Evolutionary conservation across 1,140 invertebrate species (phyloP), one percentile per base, ranked within the genome.

Genomic region (Phocides pigmalion): DNA sequence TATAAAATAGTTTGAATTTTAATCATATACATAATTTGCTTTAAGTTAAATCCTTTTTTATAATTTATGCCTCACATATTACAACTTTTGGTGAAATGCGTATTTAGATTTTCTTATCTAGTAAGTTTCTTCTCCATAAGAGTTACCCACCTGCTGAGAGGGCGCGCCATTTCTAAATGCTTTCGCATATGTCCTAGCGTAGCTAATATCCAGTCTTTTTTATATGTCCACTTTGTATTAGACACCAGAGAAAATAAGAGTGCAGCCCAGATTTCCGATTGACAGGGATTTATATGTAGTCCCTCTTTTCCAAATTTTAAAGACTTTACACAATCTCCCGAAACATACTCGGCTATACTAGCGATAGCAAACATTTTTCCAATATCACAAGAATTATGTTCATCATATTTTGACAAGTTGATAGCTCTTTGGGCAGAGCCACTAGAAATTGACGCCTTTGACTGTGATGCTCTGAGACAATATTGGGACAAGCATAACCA

Each of bases 401-500:
- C 66, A 51, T 80, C 39, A 37, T 70, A 68, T 14, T 69, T 64
- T 19, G 72, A 76, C 51, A 70, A 71, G 53, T 39, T 70, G 50
- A 81, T 66, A 1, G 86, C 86, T 77, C 81, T 83, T 65, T 88
- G 86, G 9, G 87, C 84, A 72, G 82, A 87, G 49, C 67, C 54
- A 65, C 89, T 91, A 3, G 87, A 83, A 42, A 80, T 68, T 68
- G 79, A 85, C 19, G 83, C 74, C 59, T 75, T 84, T 14, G 68
- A 62, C 50, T 81, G 70, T 15, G 68, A 59, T 51, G 66, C 64
- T 72, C 68, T 76, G 11, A 91, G 69, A 50, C 78, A 89, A 70
- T 87, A 90, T 59, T 89, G 82, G 11, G 89, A 80, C 81, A 91
- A 81, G 68, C 77, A 88, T 65, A 79, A 88, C 89, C 87, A 91